A percentile compares a stretch with the other conserved stretches of the same genome.
These are phyloP conservation scores for Selenia dentaria DNA, from an alignment of 2,888 invertebrate genomes.

Conservation along the genomic window DNA sequence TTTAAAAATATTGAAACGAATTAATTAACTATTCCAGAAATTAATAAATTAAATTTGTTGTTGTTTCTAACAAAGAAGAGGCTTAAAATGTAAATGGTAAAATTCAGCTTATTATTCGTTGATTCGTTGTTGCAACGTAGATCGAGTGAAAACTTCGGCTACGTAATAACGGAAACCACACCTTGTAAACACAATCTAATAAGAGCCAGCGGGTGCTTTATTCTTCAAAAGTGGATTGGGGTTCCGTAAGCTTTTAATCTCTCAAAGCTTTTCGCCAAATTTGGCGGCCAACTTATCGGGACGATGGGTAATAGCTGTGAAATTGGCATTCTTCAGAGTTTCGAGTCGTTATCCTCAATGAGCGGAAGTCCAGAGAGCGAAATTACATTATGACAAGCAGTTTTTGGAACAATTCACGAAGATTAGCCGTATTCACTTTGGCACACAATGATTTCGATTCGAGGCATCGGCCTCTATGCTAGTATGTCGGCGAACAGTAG, in stretches of 20 bases:
- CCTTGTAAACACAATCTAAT: constrained; percentile 15
- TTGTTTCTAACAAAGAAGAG: no score
- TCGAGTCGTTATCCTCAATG: constrained; percentile 9
- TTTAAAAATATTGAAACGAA: no score
- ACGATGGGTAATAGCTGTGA: constrained; percentile 21
- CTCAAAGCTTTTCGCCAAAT: constrained; percentile 19
- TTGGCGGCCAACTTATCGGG: constrained; percentile 18
- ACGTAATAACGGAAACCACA: constrained; percentile 7
- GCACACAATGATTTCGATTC: no score
- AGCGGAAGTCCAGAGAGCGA: constrained; percentile 7
- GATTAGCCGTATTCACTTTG: no score
- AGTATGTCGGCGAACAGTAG: no score
- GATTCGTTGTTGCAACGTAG: no score
- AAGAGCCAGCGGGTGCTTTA: constrained; percentile 10
- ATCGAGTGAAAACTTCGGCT: no score
- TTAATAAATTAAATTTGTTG: no score
- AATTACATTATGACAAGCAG: constrained; percentile 15
- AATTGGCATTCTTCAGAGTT: constrained; percentile 20
- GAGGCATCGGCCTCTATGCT: no score
- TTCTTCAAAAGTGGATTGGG: constrained; percentile 17
- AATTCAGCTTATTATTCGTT: no score
- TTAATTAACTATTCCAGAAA: no score
- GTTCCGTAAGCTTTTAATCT: constrained; percentile 22
- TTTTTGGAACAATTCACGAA: constrained; percentile 4
- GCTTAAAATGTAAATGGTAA: no score